These are phyloP conservation scores for Epinephelus coioides DNA, from an alignment of 2,797 vertebrate species.

Conservation along the genomic window DNA sequence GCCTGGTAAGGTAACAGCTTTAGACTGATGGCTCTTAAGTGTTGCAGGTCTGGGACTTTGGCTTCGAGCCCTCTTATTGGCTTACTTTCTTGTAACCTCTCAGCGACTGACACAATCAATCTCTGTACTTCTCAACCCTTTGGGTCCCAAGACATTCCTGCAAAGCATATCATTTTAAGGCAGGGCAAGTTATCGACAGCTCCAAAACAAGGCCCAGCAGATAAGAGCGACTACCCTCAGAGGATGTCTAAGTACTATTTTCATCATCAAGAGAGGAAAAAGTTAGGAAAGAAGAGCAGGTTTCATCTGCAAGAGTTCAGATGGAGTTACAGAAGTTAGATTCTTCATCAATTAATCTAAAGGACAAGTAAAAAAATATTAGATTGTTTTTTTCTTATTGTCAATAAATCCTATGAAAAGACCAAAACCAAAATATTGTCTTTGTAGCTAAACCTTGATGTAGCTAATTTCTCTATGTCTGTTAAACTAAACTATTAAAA, in stretches of 20 bases:
- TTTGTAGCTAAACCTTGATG: not conserved
- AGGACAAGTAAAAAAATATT: not conserved
- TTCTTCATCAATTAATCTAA: no score
- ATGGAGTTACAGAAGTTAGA: not conserved
- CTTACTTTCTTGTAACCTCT: slow-evolving; percentile 61
- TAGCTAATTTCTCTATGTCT: not conserved
- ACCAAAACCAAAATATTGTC: not conserved
- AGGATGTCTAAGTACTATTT: slow-evolving; percentile 45
- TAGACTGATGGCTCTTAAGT: slow-evolving; percentile 44
- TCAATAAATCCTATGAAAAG: not conserved
- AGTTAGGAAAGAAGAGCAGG: slow-evolving; percentile 8
- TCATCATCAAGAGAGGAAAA: slow-evolving; percentile 14
- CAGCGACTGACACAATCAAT: slow-evolving; percentile 55
- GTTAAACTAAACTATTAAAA: no score
- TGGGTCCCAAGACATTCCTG: slow-evolving; percentile 16
- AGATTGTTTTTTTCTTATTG: not conserved
- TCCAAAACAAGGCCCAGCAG: slow-evolving; percentile 37
- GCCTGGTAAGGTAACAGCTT: slow-evolving; percentile 30
- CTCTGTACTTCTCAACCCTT: slow-evolving; percentile 22
- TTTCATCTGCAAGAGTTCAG: not conserved
- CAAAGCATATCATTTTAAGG: slow-evolving; percentile 35
- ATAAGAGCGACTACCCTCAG: slow-evolving; percentile 39
- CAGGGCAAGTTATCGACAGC: slow-evolving; percentile 30
- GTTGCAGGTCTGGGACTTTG: slow-evolving; percentile 49
- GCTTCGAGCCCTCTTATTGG: slow-evolving; percentile 44